Conservation (phyloP, 2,797 vertebrate genomes). For the Melanotaenia pygmaea region DNA sequence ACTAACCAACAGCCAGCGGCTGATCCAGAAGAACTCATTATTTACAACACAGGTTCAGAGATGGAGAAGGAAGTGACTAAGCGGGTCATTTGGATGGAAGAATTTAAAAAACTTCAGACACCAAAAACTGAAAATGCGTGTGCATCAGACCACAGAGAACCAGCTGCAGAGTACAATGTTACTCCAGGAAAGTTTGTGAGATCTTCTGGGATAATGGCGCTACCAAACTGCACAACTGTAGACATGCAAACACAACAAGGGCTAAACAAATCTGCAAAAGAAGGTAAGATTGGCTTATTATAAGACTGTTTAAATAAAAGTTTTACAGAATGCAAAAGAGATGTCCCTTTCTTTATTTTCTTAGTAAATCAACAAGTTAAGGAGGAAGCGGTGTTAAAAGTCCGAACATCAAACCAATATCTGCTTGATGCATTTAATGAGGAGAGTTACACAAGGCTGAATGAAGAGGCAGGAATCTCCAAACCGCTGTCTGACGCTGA, state of each 20-base stretch:
- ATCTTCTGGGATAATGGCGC: slow-evolving; percentile 7
- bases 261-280: slow-evolving; percentile 5
- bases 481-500: slow-evolving; percentile 53
- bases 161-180: not conserved
- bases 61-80: slow-evolving; percentile 6
- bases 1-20: slow-evolving; percentile 1
- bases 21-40: not conserved
- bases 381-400: slow-evolving; percentile 28
- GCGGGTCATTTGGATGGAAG: slow-evolving; percentile 7
- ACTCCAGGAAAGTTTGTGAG: slow-evolving; percentile 14
- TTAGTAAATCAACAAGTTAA: slow-evolving; percentile 24
- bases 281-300: slow-evolving; percentile 61
- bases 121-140: slow-evolving; percentile 6
- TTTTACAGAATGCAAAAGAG: slow-evolving; percentile 6
- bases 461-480: slow-evolving; percentile 21
- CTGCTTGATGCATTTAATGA: slow-evolving; percentile 16
- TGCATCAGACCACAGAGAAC: slow-evolving; percentile 21
- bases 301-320: not conserved
- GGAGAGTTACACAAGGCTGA: slow-evolving; percentile 25
- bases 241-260: slow-evolving; percentile 12
- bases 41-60: not conserved
- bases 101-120: slow-evolving; percentile 19
- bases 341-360: slow-evolving; percentile 11
- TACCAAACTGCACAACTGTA: slow-evolving; percentile 5
- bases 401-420: slow-evolving; percentile 14